Conservation (phyloP, 37 sponge, comb jelly and placozoan species). For the Sycon ciliatum region DNA sequence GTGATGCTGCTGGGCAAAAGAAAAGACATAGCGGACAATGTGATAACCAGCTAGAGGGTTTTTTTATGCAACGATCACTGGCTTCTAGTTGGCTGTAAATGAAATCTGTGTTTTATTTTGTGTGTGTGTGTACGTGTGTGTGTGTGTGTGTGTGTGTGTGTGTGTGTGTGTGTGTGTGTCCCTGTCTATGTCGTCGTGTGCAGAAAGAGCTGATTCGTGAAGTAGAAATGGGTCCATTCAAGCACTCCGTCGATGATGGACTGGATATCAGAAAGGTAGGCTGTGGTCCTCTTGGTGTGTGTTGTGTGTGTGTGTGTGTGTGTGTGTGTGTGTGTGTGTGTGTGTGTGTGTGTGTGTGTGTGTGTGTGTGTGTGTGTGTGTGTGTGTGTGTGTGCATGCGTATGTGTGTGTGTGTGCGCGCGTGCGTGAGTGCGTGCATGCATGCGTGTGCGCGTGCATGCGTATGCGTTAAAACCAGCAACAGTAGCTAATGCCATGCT, state of each 20-base stretch:
- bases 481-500: no score
- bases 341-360: conserved; percentile 11
- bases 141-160: no score
- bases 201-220: conserved; percentile 90
- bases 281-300: no score
- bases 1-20: no score
- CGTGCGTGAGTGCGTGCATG: conserved; percentile 2
- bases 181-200: not conserved
- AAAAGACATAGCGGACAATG: no score
- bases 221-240: conserved; percentile 99
- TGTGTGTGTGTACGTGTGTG: no score
- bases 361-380: not conserved
- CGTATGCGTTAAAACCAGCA: no score
- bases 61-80: no score
- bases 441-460: not conserved
- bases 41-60: no score
- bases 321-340: conserved; percentile 14
- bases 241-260: conserved; percentile 95
- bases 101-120: no score
- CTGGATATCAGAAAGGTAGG: conserved; percentile 82
- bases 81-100: not conserved
- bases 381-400: conserved; percentile 1
- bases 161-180: not conserved
- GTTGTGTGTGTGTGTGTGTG: not conserved
- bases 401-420: not conserved